Percentiles rank a stretch among this genome's conserved stretches.
Conservation (phyloP, 2,113 vertebrate species). For the Lycaon pictus region DNA sequence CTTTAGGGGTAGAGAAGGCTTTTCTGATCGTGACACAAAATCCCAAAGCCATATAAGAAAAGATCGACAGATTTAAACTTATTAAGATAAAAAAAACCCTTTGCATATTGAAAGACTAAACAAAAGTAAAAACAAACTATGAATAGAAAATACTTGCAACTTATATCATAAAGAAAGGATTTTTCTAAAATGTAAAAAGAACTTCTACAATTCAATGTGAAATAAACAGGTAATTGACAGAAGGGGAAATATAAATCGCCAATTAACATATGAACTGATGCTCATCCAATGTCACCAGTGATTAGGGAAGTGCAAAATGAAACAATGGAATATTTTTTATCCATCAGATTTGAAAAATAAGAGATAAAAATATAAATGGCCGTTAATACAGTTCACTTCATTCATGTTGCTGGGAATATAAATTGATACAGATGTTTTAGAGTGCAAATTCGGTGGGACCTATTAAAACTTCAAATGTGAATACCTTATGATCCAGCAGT, state of each 20-base stretch:
- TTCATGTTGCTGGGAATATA: slow-evolving; percentile 30
- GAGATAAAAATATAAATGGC: slow-evolving; percentile 40
- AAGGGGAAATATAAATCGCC: slow-evolving; percentile 12
- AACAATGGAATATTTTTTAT: slow-evolving; percentile 41
- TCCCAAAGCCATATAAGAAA: slow-evolving; percentile 54
- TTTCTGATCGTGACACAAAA: slow-evolving; percentile 53
- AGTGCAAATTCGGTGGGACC: slow-evolving; percentile 25
- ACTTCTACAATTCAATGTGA: slow-evolving; percentile 18
- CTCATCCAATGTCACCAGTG: slow-evolving; percentile 24
- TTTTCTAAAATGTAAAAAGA: slow-evolving; percentile 43
- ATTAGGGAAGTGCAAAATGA: slow-evolving; percentile 56
- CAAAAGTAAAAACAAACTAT: slow-evolving; percentile 48
- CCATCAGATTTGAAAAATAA: slow-evolving; percentile 40
- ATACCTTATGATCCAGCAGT: slow-evolving; percentile 17
- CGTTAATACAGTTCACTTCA: slow-evolving; percentile 38
- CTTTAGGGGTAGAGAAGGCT: slow-evolving; percentile 25
- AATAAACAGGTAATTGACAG: slow-evolving; percentile 31
- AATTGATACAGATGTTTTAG: slow-evolving; percentile 35
- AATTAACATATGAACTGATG: slow-evolving; percentile 38
- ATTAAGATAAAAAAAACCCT: neutral
- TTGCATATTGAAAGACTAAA: slow-evolving; percentile 38
- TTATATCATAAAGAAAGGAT: neutral
- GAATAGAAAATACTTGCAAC: slow-evolving; percentile 43
- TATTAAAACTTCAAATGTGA: slow-evolving; percentile 44
- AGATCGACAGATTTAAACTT: slow-evolving; percentile 41